A percentile compares a stretch with the other conserved stretches of the same genome.
Conservation (phyloP, 2,888 invertebrate genomes). For the Lithophane socia region DNA sequence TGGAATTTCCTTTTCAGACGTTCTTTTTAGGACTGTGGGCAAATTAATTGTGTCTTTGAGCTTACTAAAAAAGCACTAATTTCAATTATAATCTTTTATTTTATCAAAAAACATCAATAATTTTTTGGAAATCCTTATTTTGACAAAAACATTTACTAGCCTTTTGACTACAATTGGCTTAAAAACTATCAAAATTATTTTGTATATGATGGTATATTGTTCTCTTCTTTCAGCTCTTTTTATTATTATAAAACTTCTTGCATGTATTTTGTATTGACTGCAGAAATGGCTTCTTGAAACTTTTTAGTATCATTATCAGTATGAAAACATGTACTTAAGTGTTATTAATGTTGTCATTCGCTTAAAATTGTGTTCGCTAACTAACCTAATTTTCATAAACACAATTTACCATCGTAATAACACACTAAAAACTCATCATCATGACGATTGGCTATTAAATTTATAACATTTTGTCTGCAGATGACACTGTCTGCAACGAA, state of each 20-base stretch:
- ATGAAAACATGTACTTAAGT: background rate
- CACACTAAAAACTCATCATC: constrained; percentile 52
- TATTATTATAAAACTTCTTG: constrained; percentile 21
- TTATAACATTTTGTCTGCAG: constrained; percentile 83
- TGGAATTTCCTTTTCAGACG: constrained; percentile 13
- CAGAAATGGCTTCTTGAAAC: constrained; percentile 28
- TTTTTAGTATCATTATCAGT: background rate
- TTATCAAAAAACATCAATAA: background rate
- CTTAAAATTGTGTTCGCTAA: constrained; percentile 24
- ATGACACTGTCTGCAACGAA: constrained; percentile 87
- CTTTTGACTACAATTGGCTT: constrained; percentile 71
- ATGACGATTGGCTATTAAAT: constrained; percentile 67
- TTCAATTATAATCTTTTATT: background rate
- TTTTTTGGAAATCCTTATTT: background rate
- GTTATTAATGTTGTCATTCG: constrained; percentile 5
- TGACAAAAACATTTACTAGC: constrained; percentile 62
- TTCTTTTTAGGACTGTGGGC: constrained; percentile 1
- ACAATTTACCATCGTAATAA: constrained; percentile 66
- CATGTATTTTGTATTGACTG: constrained; percentile 33
- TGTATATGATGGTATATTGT: constrained; percentile 64
- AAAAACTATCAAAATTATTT: constrained; percentile 45
- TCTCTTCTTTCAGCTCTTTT: constrained; percentile 18
- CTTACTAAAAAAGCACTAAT: background rate
- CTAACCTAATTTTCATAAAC: constrained; percentile 37
- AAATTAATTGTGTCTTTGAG: background rate